phyloP scores from a whole-genome alignment of 2,113 vertebrate species.

The Castor canadensis region DNA sequence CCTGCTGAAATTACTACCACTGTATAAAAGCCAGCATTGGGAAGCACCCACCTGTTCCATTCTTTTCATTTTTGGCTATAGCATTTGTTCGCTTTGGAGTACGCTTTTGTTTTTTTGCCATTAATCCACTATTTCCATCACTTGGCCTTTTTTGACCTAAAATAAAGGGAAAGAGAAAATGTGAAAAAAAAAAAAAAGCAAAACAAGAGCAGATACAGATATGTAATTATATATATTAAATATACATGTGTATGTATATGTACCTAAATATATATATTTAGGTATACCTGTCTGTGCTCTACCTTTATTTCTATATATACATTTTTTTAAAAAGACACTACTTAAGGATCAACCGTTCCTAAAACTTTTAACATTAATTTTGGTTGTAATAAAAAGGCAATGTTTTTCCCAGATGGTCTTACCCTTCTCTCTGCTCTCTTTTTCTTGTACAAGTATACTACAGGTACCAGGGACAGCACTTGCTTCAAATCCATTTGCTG shows the following conservation, averaged over 20 bases:
- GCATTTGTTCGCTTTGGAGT: conserved; percentile 92
- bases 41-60: conserved; percentile 90
- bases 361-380: background rate
- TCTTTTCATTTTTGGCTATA: conserved; percentile 91
- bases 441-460: conserved; percentile 87
- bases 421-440: conserved; percentile 91
- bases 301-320: background rate
- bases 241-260: background rate
- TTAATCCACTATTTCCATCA: conserved; percentile 88
- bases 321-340: background rate
- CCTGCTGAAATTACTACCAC: background rate
- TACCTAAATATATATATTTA: background rate
- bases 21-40: background rate
- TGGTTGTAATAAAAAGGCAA: background rate
- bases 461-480: conserved; percentile 87
- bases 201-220: background rate
- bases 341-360: background rate
- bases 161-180: background rate
- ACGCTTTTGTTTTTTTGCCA: conserved; percentile 95
- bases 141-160: conserved; percentile 94
- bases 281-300: background rate
- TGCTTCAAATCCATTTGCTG: conserved; percentile 90
- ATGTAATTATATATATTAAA: too few relatives aligned
- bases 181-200: background rate
- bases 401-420: background rate